Conservation (phyloP, 2,888 invertebrate genomes). For the Limnephilus lunatus region DNA sequence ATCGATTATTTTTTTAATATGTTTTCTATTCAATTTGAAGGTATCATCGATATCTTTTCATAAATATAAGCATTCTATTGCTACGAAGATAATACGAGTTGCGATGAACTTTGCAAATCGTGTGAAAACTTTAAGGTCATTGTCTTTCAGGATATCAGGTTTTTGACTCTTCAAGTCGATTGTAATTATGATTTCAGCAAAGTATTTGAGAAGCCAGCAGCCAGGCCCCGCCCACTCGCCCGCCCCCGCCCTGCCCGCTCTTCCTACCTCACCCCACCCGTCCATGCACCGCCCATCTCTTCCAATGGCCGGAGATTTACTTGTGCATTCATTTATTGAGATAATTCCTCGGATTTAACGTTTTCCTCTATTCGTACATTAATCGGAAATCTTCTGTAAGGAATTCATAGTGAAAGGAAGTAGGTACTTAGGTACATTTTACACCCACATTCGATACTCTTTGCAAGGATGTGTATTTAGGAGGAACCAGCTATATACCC, state of each 20-base stretch:
- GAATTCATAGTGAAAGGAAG: not conserved
- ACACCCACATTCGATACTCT: not conserved
- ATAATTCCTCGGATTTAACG: not conserved
- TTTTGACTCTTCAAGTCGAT: not conserved
- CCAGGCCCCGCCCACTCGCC: not conserved
- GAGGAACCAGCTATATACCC: too few species aligned
- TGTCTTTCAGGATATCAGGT: not conserved
- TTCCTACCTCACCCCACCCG: not conserved
- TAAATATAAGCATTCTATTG: too few species aligned
- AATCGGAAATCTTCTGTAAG: not conserved
- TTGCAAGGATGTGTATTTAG: not conserved
- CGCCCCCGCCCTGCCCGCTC: slow-evolving; percentile 12
- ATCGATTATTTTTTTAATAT: too few species aligned
- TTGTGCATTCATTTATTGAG: slow-evolving; percentile 2
- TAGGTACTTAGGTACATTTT: too few species aligned
- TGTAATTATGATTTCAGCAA: not conserved
- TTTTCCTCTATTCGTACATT: not conserved
- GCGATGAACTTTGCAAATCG: not conserved
- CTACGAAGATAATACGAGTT: not conserved
- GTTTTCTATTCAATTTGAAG: too few species aligned
- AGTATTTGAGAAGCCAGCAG: not conserved
- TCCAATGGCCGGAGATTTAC: slow-evolving; percentile 26
- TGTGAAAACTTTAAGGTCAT: not conserved
- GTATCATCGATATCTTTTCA: too few species aligned
- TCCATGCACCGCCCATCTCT: not conserved